Base-by-base conservation (phyloP, 2,113 vertebrate species). In the Dasyurus viverrinus region DNA sequence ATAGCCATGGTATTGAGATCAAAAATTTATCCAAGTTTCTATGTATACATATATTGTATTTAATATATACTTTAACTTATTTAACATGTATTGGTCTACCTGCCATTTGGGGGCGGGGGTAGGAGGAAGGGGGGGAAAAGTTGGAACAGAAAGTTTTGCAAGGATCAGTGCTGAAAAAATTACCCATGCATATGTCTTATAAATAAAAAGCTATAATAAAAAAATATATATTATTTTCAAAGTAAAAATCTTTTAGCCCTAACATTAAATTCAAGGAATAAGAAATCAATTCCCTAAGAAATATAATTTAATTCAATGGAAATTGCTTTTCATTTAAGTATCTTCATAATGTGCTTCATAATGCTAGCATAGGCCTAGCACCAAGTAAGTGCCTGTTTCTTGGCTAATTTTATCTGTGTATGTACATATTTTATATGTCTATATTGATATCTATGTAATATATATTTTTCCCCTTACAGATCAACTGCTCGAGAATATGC, bases 401-500 rank as follows among this genome's bases (percentile, higher is more conserved):
- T 76, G 16, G n/a, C 9, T 84, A 6, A 84, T 22, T 54, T 19
- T 54, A 22, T 84, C 0, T 42, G 68, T 42, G 4, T 84, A 5
- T 76, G 30, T n/a, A 76, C 16, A n/a, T n/a, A 76, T 76, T 76
- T 30, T 60, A 60, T 60, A 68, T 68, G 30, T 36, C 14, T 16
- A 36, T 68, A 84, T 84, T 11, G 14, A 68, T 68, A 76, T 36
- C 25, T 27, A n/a, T 92, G 90, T 30, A 22, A 46, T 92, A 92
- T 30, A 22, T 27, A 26, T 50, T 36, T 96, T 53, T 97, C 54
- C 98, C 95, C 98, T 96, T 94, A 91, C 97, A 99, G 99, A 97
- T 99, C 99, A 92, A 99, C 99, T 54, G 99, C 99, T 93, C 99
- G 99, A 98, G 99, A 99, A 97, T 99, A 99, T 52, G 99, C 99